Evolutionary conservation across 1,140 invertebrate genomes (phyloP), one percentile per base, ranked within the genome.

Genomic region (Pseudobourletiella spinata): DNA sequence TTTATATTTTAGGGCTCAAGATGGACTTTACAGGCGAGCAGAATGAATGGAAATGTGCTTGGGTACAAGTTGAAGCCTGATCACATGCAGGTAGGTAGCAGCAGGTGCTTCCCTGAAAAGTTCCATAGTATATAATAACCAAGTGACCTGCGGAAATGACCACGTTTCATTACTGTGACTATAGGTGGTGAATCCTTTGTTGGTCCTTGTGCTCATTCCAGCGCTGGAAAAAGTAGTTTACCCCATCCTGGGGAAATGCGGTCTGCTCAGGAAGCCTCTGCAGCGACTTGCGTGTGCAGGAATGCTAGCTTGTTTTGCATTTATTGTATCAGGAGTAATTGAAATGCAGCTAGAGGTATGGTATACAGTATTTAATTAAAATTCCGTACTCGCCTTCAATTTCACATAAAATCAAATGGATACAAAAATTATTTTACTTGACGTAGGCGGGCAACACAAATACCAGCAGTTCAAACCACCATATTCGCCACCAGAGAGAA

Each of bases 21-120:
- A 51, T 98, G 95, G 95, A 95, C 91, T 1, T 83, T 96, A 59
- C 94, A 98, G 81, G 94, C 93, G 8, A 84, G 84, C 0, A 80
- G 85, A 66, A 93, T 98, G 89, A 79, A 93, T 72, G 91, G 94
- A 18, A 72, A 95, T 3, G 80, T 83, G 0, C 80, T 79, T 29
- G 30, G 29, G 59, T 80, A 80, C 22, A 77, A 79, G 0, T 77
- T 95, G 11, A 83, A 91, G 65, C 88, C 93, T 0, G 92, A 96
- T 75, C 93, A 95, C 74, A 86, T 95, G 80, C 88, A 91, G 77
- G 86, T 72, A 15, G 29, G 50, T 18, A 46, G 8, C n/a, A n/a
- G n/a, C n/a, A n/a, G n/a, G n/a, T n/a, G n/a, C n/a, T n/a, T n/a
- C n/a, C n/a, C n/a, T n/a, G n/a, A n/a, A n/a, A n/a, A n/a, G n/a